Evolutionary conservation across 2,797 vertebrate genomes (phyloP), one percentile per base, ranked within the genome.

Genomic region (Ciconia nigra): DNA sequence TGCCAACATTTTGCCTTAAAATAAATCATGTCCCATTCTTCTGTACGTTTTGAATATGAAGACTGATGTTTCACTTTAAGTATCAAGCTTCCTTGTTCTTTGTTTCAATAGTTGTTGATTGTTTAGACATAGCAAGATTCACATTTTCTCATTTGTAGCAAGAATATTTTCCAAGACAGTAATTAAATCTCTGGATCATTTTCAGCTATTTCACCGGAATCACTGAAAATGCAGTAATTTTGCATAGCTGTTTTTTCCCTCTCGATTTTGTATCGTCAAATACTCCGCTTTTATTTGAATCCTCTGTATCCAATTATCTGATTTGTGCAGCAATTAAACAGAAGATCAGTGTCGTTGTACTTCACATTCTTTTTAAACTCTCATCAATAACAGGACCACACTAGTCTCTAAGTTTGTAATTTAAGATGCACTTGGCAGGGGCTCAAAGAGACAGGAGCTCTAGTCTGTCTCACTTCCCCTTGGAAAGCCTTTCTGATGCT

Each of bases 391-490:
- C 55, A 84, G 62, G 86, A 91, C 88, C 86, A 76, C 55, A 25
- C 77, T 41, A 52, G 63, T 28, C 54, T 61, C 20, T 44, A 52
- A 42, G 42, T 91, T 76, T 79, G 89, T 90, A 87, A 97, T 91
- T 96, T 65, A 77, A 96, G 93, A 95, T 62, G 26, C 6, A 4
- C 46, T 87, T 94, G 92, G 92, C 70, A 0, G 39, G 51, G 10
- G 41, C 94, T 96, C 90, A 93, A 76, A 90, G 91, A 90, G 82
- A 51, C 73, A 87, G 94, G 94, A 95, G 76, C 83, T 77, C 81
- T 57, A 26, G 67, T 72, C 70, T 95, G 85, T 65, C 89, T 93
- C n/a, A 7, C 55, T 97, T 89, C 85, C 78, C 82, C 77, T 70
- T 63, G 49, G 86, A 92, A 96, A 92, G 66, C 83, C 37, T 80